Percentiles rank a stretch among this genome's conserved stretches.
Conservation (phyloP, 2,888 invertebrate species). For the Drosophila ezoana region DNA sequence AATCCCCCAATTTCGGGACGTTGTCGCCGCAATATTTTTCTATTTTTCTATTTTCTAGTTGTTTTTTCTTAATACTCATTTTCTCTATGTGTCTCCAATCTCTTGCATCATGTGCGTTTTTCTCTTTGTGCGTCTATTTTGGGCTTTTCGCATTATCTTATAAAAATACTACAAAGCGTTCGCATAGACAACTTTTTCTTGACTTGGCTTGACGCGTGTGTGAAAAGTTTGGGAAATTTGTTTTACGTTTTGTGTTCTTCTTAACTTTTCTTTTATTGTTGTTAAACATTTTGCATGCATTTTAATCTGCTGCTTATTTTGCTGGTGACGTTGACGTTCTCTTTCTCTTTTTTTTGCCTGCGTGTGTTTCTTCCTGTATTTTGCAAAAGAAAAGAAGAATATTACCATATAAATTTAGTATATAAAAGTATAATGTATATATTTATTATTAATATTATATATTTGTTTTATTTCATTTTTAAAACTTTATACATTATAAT, state of each 20-base stretch:
- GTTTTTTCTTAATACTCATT: slow-evolving; percentile 17
- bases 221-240: slow-evolving; percentile 19
- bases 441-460: too few relatives aligned
- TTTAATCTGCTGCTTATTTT: not conserved
- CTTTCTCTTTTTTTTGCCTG: slow-evolving; percentile 12
- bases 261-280: slow-evolving; percentile 44
- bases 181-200: slow-evolving; percentile 30
- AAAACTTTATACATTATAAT: too few relatives aligned
- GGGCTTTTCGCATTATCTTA: slow-evolving; percentile 56
- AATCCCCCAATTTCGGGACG: slow-evolving; percentile 43
- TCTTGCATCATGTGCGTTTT: slow-evolving; percentile 31
- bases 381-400: too few relatives aligned
- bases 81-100: slow-evolving; percentile 39
- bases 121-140: slow-evolving; percentile 49
- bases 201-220: slow-evolving; percentile 31
- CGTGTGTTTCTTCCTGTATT: slow-evolving; percentile 1
- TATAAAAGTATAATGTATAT: too few relatives aligned
- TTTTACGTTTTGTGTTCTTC: not conserved
- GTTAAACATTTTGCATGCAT: slow-evolving; percentile 52
- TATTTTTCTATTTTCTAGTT: slow-evolving; percentile 18
- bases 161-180: slow-evolving; percentile 25
- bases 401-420: too few relatives aligned
- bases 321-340: slow-evolving; percentile 15
- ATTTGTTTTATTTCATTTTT: too few relatives aligned
- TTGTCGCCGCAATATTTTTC: slow-evolving; percentile 47